phyloP scores from a whole-genome alignment of 2,888 invertebrate genomes.

The Pogonocherus hispidulus region DNA sequence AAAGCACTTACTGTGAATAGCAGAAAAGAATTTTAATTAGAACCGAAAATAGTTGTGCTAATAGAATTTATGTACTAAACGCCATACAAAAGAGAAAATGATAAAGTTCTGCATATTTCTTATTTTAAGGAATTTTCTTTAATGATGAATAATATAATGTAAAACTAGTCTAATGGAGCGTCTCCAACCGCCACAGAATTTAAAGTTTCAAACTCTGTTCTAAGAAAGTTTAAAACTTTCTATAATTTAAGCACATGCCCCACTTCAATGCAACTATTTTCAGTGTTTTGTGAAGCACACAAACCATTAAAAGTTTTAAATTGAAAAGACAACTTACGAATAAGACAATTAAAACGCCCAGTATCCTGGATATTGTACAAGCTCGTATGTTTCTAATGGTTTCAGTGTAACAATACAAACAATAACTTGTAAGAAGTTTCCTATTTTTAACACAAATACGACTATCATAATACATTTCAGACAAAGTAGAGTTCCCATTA shows the following conservation, averaged over 20 bases:
- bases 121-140: background rate
- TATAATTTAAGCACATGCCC: background rate
- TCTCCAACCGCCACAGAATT: background rate
- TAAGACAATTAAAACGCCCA: background rate
- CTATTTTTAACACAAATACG: no score
- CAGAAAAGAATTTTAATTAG: no score
- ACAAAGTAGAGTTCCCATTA: no score
- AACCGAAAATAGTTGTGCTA: no score
- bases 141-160: background rate
- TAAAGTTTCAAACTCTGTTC: background rate
- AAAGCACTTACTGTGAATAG: no score
- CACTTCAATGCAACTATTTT: conserved; percentile 4
- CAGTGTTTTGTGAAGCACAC: conserved; percentile 1
- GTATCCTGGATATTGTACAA: background rate
- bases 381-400: background rate
- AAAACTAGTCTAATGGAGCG: background rate
- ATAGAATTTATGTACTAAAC: no score
- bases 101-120: background rate
- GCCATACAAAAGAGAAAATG: no score
- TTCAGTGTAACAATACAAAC: background rate
- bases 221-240: background rate
- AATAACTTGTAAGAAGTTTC: no score
- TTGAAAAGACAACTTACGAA: background rate
- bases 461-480: no score
- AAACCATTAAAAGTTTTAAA: conserved; percentile 22